Evolutionary conservation across 2,888 invertebrate species (phyloP), one percentile per base, ranked within the genome.

Genomic region (Anagyrus pseudococci): DNA sequence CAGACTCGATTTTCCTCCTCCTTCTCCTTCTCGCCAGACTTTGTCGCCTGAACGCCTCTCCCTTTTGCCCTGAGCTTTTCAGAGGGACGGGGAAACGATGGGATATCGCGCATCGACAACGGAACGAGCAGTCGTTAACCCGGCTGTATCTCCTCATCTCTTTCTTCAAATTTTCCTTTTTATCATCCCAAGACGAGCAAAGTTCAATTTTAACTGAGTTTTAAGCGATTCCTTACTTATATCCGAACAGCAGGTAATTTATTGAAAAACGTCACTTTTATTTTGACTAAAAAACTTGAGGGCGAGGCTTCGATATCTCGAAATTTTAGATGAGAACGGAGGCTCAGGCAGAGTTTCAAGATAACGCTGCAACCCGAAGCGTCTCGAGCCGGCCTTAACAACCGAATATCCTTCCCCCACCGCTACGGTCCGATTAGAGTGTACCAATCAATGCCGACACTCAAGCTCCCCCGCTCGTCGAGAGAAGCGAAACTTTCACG

Each of bases 391-490:
- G n/a, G 17, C n/a, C n/a, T n/a, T n/a, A n/a, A n/a, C n/a, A n/a
- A n/a, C n/a, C n/a, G n/a, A n/a, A n/a, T n/a, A n/a, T 33, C 33
- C 13, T 78, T 17, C 20, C 23, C 46, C 23, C 22, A 13, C 13
- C 46, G 22, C 13, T 8, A 1, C 46, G n/a, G 13, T 25, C 75
- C 78, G 78, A 79, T 79, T 79, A 48, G 53, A 53, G 53, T 7
- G 78, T 77, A 79, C 77, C 79, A 79, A 79, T 79, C 79, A 79
- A 79, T 79, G 77, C 19, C 72, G 73, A 75, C 78, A 79, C 78
- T 79, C 78, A 79, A 76, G 72, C 71, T 72, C 73, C 74, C 74
- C 75, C 74, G 76, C 75, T 41, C 33, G 43, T 17, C 40, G 40
- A 4, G 29, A 7, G 13, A 15, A 37, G 33, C 33, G 8, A 37